Conservation (phyloP, 2,888 invertebrate genomes). For the Megastigmus dorsalis region DNA sequence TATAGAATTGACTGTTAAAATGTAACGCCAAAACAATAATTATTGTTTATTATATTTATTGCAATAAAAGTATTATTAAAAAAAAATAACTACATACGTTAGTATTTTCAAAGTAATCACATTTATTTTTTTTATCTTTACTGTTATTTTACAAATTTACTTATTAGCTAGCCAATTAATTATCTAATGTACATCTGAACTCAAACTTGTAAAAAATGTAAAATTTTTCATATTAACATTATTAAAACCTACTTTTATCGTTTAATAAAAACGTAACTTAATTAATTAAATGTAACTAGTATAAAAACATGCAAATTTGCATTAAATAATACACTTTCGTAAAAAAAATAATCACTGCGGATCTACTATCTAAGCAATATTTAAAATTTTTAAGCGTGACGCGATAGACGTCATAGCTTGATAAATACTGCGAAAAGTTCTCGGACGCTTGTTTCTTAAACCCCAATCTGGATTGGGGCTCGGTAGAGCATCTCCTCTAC, state of each 20-base stretch:
- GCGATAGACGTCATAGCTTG: slow-evolving; percentile 48
- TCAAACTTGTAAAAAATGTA: slow-evolving; percentile 24
- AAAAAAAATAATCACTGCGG: slow-evolving; percentile 40
- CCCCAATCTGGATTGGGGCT: slow-evolving; percentile 64
- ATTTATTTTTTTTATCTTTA: slow-evolving; percentile 2
- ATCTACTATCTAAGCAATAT: slow-evolving; percentile 1
- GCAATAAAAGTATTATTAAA: slow-evolving; percentile 68
- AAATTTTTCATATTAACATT: slow-evolving; percentile 19
- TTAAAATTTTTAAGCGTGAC: slow-evolving; percentile 45
- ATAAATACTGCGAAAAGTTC: slow-evolving; percentile 42
- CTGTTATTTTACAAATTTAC: slow-evolving; percentile 9
- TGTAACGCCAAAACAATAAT: slow-evolving; percentile 69
- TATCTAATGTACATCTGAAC: slow-evolving; percentile 13
- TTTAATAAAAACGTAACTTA: slow-evolving; percentile 32
- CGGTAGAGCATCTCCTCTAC: slow-evolving; percentile 56
- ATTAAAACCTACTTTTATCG: slow-evolving; percentile 15
- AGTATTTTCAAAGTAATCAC: slow-evolving; percentile 1
- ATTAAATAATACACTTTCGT: slow-evolving; percentile 21
- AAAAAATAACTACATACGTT: slow-evolving; percentile 37
- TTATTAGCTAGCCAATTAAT: slow-evolving; percentile 15
- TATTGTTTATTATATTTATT: slow-evolving; percentile 70
- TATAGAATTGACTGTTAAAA: slow-evolving; percentile 69
- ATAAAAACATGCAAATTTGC: slow-evolving; percentile 3
- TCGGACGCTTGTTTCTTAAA: slow-evolving; percentile 57
- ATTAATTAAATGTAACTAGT: not conserved